These are phyloP conservation scores for Agrochola litura DNA, from an alignment of 2,888 invertebrate genomes.

Conservation along the genomic window DNA sequence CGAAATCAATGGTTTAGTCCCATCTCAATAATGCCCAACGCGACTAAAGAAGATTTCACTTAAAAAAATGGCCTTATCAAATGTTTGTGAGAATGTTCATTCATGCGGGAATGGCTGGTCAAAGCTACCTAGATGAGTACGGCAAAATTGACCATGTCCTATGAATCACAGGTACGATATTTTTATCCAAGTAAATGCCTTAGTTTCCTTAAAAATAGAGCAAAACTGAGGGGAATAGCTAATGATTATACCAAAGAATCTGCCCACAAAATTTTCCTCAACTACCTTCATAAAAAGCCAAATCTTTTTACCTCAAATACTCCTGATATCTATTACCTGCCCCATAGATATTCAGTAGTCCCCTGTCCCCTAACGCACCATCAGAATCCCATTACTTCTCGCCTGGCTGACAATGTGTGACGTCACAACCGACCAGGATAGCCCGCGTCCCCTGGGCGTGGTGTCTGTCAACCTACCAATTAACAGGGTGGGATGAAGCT, in stretches of 20 bases:
- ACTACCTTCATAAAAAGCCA: conserved; percentile 19
- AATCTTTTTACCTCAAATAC: conserved; percentile 10
- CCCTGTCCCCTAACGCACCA: conserved; percentile 46
- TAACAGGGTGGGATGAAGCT: conserved; percentile 23
- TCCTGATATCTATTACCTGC: conserved; percentile 38
- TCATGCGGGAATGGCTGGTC: background rate
- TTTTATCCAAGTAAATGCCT: background rate
- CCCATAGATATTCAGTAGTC: conserved; percentile 42
- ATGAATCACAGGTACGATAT: background rate
- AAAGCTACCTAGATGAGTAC: background rate
- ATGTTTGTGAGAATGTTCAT: too few relatives aligned
- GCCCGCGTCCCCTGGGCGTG: conserved; percentile 42
- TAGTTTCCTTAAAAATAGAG: background rate
- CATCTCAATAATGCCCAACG: too few relatives aligned
- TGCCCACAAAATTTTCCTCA: background rate
- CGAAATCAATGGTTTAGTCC: too few relatives aligned
- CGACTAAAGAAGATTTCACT: too few relatives aligned
- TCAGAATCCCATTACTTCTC: conserved; percentile 42
- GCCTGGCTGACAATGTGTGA: conserved; percentile 31
- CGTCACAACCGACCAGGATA: conserved; percentile 22
- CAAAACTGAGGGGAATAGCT: background rate
- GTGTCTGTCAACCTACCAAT: conserved; percentile 40
- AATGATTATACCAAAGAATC: background rate
- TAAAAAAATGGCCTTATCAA: background rate
- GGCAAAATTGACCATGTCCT: background rate